Base-by-base conservation (phyloP, 2,113 vertebrate genomes). In the Vidua chalybeata region DNA sequence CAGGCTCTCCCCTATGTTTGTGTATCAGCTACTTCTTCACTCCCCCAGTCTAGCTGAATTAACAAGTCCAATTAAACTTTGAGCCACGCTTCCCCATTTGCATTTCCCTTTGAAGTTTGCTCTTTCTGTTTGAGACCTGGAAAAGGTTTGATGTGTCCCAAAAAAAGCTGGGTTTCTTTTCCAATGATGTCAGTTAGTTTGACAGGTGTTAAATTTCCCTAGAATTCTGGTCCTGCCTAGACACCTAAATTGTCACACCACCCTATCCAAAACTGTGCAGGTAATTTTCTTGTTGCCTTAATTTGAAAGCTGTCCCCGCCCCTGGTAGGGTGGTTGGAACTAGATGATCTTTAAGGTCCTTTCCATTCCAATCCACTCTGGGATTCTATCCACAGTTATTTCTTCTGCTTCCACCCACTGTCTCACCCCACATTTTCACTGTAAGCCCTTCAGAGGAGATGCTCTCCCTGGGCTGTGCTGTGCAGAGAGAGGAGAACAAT, bases 81-180 rank as follows among this genome's bases (percentile, higher is more conserved):
- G 12, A 90, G 63, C 46, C 27, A 2, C 0, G 0, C 49, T 83
- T 93, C 51, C 4, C 26, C 5, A 74, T 94, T 94, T 93, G 51
- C 64, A 89, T 92, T 86, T 92, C 24, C 21, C 80, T 97, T 96
- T 96, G 79, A 96, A 92, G 92, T 85, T 41, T 86, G 13, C 27
- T 89, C 11, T 48, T 74, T 71, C 14, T 84, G 5, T 92, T 39
- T 45, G 63, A 94, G 86, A 89, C 51, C 35, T 63, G 39, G 48
- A 58, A 77, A 90, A 86, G 35, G 31, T 83, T 82, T 84, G 55
- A 8, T 0, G 2, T 59, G 30, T 49, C 33, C 58, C 33, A 6
- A 54, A 62, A 79, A 6, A 11, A 26, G 12, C 7, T 69, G 43
- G 2, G 4, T 5, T 7, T 21, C 6, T 43, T 78, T 62, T 49